Conservation (phyloP, 2,113 vertebrate species). For the Chinchilla lanigera region DNA sequence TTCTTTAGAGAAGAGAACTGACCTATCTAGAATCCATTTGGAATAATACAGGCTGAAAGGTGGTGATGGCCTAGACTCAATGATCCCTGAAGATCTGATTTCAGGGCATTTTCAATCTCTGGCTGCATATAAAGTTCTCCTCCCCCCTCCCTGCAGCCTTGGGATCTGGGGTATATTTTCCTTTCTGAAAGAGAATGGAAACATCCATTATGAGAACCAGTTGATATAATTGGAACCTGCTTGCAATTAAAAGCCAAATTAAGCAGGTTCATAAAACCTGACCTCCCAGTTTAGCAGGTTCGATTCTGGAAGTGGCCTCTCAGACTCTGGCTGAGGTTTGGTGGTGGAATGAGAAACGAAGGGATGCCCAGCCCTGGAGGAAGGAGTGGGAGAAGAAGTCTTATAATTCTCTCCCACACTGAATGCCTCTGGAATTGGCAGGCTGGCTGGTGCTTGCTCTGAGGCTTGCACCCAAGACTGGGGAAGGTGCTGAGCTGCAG, state of each 20-base stretch:
- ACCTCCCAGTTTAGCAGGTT: neutral
- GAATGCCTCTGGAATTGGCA: no score
- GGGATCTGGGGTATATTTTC: neutral
- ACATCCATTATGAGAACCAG: slow-evolving; percentile 56
- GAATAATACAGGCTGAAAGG: neutral
- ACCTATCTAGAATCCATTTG: neutral
- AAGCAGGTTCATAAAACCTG: slow-evolving; percentile 48
- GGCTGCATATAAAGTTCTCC: neutral
- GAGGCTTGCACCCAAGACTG: rapidly evolving
- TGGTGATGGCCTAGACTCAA: neutral
- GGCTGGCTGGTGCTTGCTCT: neutral
- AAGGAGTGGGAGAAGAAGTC: neutral
- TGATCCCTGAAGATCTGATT: neutral
- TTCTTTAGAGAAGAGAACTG: neutral
- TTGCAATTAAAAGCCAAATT: slow-evolving; percentile 63
- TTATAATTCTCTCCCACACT: neutral
- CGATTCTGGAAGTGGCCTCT: neutral
- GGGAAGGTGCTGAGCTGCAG: no score
- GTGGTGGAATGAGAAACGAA: rapidly evolving
- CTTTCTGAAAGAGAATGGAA: slow-evolving; percentile 27
- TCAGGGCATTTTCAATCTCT: neutral
- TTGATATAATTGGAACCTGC: slow-evolving; percentile 22
- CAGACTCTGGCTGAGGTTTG: neutral
- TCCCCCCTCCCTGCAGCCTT: no score
- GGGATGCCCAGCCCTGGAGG: rapidly evolving